phyloP scores from a whole-genome alignment of 2,797 vertebrate genomes.

The Holocentrus rufus region DNA sequence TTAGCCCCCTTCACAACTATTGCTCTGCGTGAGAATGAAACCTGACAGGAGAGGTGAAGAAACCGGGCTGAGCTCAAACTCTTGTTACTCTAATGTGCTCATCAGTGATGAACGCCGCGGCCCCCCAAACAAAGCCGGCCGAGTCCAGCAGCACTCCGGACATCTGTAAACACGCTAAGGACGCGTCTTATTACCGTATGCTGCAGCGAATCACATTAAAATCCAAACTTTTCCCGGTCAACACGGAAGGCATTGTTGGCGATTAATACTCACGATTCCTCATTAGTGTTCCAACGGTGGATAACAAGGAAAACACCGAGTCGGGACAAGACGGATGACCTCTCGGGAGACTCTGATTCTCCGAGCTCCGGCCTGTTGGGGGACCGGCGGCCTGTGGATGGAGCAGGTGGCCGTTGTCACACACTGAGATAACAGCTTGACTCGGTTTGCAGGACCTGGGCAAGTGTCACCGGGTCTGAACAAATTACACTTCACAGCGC shows the following conservation, averaged over 20 bases:
- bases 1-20: constrained; percentile 37
- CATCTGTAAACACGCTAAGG: constrained; percentile 21
- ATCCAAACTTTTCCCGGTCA: background rate
- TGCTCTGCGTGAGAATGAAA: constrained; percentile 42
- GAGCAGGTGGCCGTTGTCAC: constrained; percentile 48
- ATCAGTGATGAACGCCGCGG: constrained; percentile 3
- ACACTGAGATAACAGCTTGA: constrained; percentile 35
- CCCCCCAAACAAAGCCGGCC: background rate
- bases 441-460: constrained; percentile 12
- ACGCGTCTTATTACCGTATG: background rate
- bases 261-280: no score
- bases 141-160: constrained; percentile 16
- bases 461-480: constrained; percentile 33
- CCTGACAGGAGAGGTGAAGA: constrained; percentile 41
- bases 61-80: constrained; percentile 16
- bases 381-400: constrained; percentile 8
- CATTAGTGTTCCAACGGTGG: background rate
- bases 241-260: background rate
- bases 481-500: constrained; percentile 25
- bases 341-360: background rate
- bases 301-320: constrained; percentile 1
- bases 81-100: background rate
- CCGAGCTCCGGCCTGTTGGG: background rate
- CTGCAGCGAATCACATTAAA: background rate
- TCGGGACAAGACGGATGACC: background rate